Percentiles rank a stretch among this genome's conserved stretches.
Evolutionary conservation across 1,140 invertebrate species (phyloP).

Genomic region (Galleria mellonella): DNA sequence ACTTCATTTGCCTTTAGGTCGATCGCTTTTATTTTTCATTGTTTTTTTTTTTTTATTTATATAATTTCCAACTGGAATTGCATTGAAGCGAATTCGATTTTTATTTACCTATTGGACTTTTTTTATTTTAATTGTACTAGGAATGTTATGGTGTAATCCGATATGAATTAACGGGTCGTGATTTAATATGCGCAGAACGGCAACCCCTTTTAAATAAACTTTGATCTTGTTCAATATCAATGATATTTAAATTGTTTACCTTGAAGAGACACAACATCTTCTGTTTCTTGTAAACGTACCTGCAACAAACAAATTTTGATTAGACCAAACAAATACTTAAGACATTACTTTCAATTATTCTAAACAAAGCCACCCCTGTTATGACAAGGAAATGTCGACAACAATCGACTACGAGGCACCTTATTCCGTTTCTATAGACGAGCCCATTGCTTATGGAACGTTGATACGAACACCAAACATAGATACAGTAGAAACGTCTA

Average conservation of each 20-base stretch:
- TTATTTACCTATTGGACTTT: slow-evolving; percentile 36
- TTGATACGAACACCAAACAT: no score
- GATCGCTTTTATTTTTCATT: slow-evolving; percentile 32
- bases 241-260: slow-evolving; percentile 23
- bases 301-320: slow-evolving; percentile 30
- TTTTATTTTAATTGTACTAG: slow-evolving; percentile 44
- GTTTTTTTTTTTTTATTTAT: slow-evolving; percentile 14
- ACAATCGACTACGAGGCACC: no score
- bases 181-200: slow-evolving; percentile 17
- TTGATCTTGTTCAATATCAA: no score
- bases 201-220: neutral
- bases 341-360: no score
- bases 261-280: slow-evolving; percentile 35
- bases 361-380: no score
- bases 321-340: neutral
- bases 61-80: slow-evolving; percentile 19
- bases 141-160: slow-evolving; percentile 60
- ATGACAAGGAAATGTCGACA: no score
- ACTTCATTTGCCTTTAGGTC: slow-evolving; percentile 48
- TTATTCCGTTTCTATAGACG: no score
- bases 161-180: slow-evolving; percentile 66
- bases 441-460: no score
- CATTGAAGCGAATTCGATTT: slow-evolving; percentile 35
- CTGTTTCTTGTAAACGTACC: slow-evolving; percentile 39
- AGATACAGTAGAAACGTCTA: neutral